Percentiles rank a stretch among this genome's conserved stretches.
These are phyloP conservation scores for Python bivittatus DNA, from an alignment of 2,113 vertebrate genomes.

Conservation along the genomic window DNA sequence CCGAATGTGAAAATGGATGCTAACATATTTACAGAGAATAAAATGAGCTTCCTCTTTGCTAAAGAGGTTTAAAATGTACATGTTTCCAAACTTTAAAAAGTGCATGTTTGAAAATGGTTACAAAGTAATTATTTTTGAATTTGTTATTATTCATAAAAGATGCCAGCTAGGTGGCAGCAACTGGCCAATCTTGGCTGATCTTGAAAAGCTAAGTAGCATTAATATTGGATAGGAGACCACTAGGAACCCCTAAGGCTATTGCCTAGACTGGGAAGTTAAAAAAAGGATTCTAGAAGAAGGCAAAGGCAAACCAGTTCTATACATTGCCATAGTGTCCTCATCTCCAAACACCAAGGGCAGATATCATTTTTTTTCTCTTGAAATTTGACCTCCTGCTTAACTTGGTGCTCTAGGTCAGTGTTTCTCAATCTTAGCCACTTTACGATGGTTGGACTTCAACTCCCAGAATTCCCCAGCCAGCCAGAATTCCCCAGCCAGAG, in stretches of 20 bases:
- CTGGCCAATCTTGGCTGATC: background rate
- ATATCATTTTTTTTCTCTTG: background rate
- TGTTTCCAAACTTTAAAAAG: too few relatives aligned
- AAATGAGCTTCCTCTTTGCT: slow-evolving; percentile 8
- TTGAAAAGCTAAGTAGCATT: too few relatives aligned
- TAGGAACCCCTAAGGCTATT: background rate
- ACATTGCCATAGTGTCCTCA: background rate
- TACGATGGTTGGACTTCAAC: too few relatives aligned
- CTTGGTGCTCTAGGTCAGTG: background rate
- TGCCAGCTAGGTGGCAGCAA: background rate
- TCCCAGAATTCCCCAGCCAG: too few relatives aligned
- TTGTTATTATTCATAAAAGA: slow-evolving; percentile 11
- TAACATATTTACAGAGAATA: slow-evolving; percentile 25
- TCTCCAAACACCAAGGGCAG: background rate
- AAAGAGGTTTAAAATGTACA: too few relatives aligned
- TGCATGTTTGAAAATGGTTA: slow-evolving; percentile 14
- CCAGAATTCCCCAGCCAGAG: too few relatives aligned
- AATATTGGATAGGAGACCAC: background rate
- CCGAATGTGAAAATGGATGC: background rate
- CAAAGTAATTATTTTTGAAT: background rate
- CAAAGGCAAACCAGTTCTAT: background rate
- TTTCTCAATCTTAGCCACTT: background rate
- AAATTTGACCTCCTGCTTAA: background rate
- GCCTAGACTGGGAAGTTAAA: background rate
- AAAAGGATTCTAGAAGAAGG: background rate